A percentile compares a stretch with the other conserved stretches of the same genome.
Evolutionary conservation across 1,140 invertebrate genomes (phyloP).

Genomic region (Glossosoma conforme): DNA sequence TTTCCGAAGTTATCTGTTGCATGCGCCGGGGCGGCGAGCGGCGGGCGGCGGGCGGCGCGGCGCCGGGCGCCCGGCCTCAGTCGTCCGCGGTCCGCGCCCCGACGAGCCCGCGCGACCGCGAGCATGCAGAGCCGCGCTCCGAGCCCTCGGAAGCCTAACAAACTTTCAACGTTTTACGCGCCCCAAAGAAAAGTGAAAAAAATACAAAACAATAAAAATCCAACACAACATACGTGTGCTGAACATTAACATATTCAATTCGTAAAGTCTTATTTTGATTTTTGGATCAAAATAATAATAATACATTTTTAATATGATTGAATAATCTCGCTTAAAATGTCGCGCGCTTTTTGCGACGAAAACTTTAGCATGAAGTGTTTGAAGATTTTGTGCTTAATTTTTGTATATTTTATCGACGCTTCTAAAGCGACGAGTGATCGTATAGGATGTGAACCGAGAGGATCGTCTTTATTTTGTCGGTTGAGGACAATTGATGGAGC

Average conservation of each 20-base stretch:
- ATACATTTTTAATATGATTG: too few relatives aligned
- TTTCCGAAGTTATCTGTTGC: slow-evolving; percentile 21
- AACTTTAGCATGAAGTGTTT: too few relatives aligned
- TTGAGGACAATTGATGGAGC: slow-evolving; percentile 58
- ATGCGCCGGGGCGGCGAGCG: background rate
- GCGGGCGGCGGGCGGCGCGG: slow-evolving; percentile 2
- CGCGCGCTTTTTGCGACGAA: too few relatives aligned
- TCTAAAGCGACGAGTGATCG: too few relatives aligned
- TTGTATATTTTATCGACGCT: too few relatives aligned
- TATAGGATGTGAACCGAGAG: slow-evolving; percentile 8
- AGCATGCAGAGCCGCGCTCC: background rate
- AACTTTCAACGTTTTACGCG: slow-evolving; percentile 1
- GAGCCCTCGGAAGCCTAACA: slow-evolving; percentile 5
- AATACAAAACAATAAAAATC: too few relatives aligned
- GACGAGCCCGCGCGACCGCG: slow-evolving; percentile 3
- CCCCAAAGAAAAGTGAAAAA: background rate
- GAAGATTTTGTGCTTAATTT: too few relatives aligned
- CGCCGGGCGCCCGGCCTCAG: slow-evolving; percentile 10
- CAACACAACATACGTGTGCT: too few relatives aligned
- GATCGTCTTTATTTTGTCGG: slow-evolving; percentile 49
- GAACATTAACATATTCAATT: too few relatives aligned
- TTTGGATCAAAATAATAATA: too few relatives aligned
- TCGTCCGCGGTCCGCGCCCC: slow-evolving; percentile 21
- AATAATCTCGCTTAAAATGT: too few relatives aligned
- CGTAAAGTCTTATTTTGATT: too few relatives aligned